Evolutionary conservation across 1,140 invertebrate species (phyloP).

Genomic region (Heliconius congener): DNA sequence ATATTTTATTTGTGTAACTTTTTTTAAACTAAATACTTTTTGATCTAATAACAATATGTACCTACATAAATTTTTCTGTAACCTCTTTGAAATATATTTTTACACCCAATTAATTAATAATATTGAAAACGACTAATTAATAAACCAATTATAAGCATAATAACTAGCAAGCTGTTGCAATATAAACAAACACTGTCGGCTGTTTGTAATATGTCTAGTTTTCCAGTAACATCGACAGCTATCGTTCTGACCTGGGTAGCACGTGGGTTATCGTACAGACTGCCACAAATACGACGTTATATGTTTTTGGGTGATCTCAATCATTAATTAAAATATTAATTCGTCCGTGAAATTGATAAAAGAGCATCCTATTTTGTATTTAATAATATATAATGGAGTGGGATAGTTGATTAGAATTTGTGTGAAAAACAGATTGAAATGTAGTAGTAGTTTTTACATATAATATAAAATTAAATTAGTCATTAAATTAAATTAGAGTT

Average conservation of each 20-base stretch:
- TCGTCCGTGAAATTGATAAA: slow-evolving; percentile 27
- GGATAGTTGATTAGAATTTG: background rate
- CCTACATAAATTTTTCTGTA: background rate
- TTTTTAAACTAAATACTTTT: no score
- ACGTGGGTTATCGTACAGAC: slow-evolving; percentile 39
- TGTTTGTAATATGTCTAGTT: slow-evolving; percentile 14
- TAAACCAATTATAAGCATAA: background rate
- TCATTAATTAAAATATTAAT: slow-evolving; percentile 34
- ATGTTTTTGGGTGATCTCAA: slow-evolving; percentile 39
- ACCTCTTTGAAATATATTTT: background rate
- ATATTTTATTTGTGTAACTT: no score
- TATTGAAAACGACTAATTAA: background rate
- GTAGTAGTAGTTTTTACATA: background rate
- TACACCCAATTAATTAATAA: background rate
- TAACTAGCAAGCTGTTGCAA: background rate
- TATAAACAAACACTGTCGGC: slow-evolving; percentile 2
- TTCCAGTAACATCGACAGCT: slow-evolving; percentile 23
- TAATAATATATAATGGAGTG: background rate
- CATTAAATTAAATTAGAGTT: no score
- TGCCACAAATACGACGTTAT: slow-evolving; percentile 28
- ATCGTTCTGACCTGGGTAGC: slow-evolving; percentile 31
- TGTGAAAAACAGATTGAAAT: background rate
- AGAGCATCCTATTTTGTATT: background rate
- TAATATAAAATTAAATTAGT: no score
- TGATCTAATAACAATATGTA: no score